A percentile compares a stretch with the other conserved stretches of the same genome.
These are phyloP conservation scores for Knipowitschia caucasica DNA, from an alignment of 2,797 vertebrate genomes.

Conservation along the genomic window DNA sequence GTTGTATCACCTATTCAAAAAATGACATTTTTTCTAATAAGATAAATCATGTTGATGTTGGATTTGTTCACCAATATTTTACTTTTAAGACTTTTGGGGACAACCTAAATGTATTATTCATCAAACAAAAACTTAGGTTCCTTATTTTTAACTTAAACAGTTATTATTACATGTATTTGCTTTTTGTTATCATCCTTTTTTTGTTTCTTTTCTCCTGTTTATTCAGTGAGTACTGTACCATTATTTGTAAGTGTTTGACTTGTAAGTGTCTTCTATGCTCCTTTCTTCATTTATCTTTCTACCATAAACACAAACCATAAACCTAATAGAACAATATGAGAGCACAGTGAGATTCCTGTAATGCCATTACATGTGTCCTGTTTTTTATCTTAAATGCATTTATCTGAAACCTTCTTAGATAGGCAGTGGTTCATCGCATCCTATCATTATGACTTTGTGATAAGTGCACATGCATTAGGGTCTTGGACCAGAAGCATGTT, in stretches of 20 bases:
- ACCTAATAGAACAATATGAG: slow-evolving; percentile 23
- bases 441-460: slow-evolving; percentile 13
- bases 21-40: no score
- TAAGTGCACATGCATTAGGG: slow-evolving; percentile 17
- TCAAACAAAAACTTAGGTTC: no score
- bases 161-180: no score
- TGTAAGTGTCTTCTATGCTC: no score
- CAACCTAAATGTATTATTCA: no score
- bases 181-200: neutral
- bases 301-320: slow-evolving; percentile 20
- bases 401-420: slow-evolving; percentile 6
- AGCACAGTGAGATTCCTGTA: slow-evolving; percentile 12
- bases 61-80: no score
- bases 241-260: no score
- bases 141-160: no score
- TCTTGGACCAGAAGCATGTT: slow-evolving; percentile 31
- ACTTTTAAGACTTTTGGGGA: no score
- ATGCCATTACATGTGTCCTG: slow-evolving; percentile 18
- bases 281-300: slow-evolving; percentile 12
- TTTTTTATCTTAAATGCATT: slow-evolving; percentile 10
- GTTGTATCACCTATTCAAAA: no score
- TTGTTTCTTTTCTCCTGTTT: slow-evolving; percentile 49
- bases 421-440: slow-evolving; percentile 13
- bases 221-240: slow-evolving; percentile 60
- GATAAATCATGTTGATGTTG: no score